These are phyloP conservation scores for Mareca strepera DNA, from an alignment of 2,797 vertebrate genomes.

Conservation along the genomic window DNA sequence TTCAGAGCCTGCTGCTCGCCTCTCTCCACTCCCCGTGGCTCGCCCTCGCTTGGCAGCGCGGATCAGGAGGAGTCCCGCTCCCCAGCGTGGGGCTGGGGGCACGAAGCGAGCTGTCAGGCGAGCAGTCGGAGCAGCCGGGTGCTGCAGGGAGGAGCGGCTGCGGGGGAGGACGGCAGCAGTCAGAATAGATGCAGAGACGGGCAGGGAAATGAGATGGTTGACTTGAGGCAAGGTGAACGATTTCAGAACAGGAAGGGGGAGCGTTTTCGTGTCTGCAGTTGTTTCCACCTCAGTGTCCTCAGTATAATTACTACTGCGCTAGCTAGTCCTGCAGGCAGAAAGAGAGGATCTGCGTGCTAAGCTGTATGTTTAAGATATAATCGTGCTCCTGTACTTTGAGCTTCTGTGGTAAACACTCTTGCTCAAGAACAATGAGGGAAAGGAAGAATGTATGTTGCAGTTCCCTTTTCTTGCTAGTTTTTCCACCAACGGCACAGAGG, in stretches of 20 bases:
- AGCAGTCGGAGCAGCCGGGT: constrained; percentile 32
- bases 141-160: constrained; percentile 60
- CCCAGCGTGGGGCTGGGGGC: not conserved
- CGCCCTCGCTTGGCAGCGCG: not conserved
- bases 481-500: not conserved
- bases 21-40: not conserved
- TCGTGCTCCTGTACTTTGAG: constrained; percentile 38
- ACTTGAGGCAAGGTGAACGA: constrained; percentile 61
- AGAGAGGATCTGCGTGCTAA: constrained; percentile 10
- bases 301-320: constrained; percentile 21
- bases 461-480: constrained; percentile 38
- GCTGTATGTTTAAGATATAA: not conserved
- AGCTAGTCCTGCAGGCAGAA: constrained; percentile 23
- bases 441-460: not conserved
- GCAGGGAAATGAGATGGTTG: constrained; percentile 64
- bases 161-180: constrained; percentile 28
- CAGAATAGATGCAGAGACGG: constrained; percentile 11
- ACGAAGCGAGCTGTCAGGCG: not conserved
- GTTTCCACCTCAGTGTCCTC: constrained; percentile 46
- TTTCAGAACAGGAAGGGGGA: constrained; percentile 46
- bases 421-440: constrained; percentile 12
- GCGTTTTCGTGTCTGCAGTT: constrained; percentile 31
- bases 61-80: not conserved
- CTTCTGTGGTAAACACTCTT: constrained; percentile 45
- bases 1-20: not conserved